Evolutionary conservation across 1,140 invertebrate species (phyloP).

Genomic region (Heliconius hermathena): DNA sequence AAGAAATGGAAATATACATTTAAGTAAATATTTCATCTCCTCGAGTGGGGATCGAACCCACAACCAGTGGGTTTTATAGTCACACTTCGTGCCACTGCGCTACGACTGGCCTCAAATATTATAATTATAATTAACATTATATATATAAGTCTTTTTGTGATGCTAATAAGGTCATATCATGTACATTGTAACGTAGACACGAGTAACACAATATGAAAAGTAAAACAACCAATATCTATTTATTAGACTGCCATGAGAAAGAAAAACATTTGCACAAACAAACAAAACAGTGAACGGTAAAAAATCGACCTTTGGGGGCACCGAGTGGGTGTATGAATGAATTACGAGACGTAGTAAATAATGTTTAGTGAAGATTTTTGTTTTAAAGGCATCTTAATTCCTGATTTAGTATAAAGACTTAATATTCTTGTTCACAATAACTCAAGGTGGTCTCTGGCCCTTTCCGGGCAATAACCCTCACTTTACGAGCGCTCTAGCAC

Average conservation of each 20-base stretch:
- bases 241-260: slow-evolving; percentile 19
- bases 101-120: no score
- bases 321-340: slow-evolving; percentile 24
- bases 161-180: no score
- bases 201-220: background rate
- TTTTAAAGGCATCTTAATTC: background rate
- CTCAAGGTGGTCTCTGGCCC: slow-evolving; percentile 36
- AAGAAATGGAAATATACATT: no score
- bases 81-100: no score
- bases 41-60: no score
- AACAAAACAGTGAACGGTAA: slow-evolving; percentile 25
- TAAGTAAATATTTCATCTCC: no score
- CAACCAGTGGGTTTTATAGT: no score
- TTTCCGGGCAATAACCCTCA: slow-evolving; percentile 56
- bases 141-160: no score
- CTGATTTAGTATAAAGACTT: slow-evolving; percentile 1
- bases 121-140: no score
- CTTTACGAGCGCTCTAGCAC: slow-evolving; percentile 56
- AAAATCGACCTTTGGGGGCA: slow-evolving; percentile 21
- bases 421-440: slow-evolving; percentile 16
- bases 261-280: slow-evolving; percentile 25
- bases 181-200: no score
- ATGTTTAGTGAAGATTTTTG: slow-evolving; percentile 11
- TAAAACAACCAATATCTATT: background rate
- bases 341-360: slow-evolving; percentile 14